These are phyloP conservation scores for Brachypalpus laphriformis DNA, from an alignment of 2,888 invertebrate genomes.

Conservation along the genomic window DNA sequence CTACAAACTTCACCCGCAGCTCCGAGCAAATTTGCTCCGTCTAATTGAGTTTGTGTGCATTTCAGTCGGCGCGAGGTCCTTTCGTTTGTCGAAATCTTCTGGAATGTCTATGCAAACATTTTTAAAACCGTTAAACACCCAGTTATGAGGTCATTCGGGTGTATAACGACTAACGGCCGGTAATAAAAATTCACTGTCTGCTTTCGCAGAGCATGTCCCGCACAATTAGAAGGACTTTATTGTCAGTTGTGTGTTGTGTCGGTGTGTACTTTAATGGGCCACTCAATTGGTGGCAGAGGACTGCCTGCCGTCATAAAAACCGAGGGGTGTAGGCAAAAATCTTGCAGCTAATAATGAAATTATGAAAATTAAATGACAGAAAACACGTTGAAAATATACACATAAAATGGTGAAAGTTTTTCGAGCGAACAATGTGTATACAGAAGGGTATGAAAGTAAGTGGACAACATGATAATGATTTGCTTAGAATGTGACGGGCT, in stretches of 20 bases:
- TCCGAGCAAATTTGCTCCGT: slow-evolving; percentile 8
- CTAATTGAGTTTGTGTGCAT: slow-evolving; percentile 39
- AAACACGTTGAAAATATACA: not conserved
- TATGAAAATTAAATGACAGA: not conserved
- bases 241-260: not conserved
- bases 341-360: slow-evolving; percentile 14
- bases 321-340: not conserved
- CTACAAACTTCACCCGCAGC: not conserved
- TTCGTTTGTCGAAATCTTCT: not conserved
- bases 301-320: slow-evolving; percentile 4
- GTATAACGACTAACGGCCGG: slow-evolving; percentile 26
- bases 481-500: too few relatives aligned
- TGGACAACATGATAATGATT: not conserved
- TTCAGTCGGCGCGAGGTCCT: not conserved
- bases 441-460: not conserved
- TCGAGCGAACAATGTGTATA: not conserved
- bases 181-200: slow-evolving; percentile 30
- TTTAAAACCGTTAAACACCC: slow-evolving; percentile 45
- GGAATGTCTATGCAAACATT: slow-evolving; percentile 48
- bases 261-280: slow-evolving; percentile 13
- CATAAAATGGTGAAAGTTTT: not conserved
- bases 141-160: slow-evolving; percentile 44
- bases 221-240: slow-evolving; percentile 51
- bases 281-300: not conserved
- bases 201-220: slow-evolving; percentile 8